A percentile compares a stretch with the other conserved stretches of the same genome.
Conservation (phyloP, 2,113 vertebrate species). For the Callionymus lyra region DNA sequence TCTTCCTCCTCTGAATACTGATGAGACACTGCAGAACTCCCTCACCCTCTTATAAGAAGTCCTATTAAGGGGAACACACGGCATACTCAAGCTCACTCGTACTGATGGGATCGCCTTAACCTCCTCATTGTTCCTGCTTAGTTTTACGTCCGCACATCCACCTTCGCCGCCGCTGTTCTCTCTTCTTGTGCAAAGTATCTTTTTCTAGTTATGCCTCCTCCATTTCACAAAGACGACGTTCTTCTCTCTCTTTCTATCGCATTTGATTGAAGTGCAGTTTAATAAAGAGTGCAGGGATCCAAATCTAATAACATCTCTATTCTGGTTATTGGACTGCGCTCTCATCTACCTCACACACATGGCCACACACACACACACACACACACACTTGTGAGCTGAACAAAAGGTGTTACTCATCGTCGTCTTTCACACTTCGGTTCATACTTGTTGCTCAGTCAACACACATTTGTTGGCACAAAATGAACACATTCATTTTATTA, state of each 20-base stretch:
- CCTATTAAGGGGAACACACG: conserved; percentile 25
- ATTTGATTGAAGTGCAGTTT: conserved; percentile 46
- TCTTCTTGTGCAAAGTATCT: conserved; percentile 3
- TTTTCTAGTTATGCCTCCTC: conserved; percentile 17
- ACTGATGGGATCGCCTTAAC: not conserved
- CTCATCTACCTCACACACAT: conserved; percentile 2
- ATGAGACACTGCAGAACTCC: conserved; percentile 54
- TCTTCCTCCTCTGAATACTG: conserved; percentile 37
- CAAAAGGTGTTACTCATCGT: no score
- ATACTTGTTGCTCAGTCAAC: no score
- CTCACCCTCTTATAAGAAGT: conserved; percentile 29
- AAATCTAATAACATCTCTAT: conserved; percentile 56
- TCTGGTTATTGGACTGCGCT: conserved; percentile 52
- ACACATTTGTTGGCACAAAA: no score
- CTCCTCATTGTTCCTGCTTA: not conserved
- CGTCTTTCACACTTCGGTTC: no score
- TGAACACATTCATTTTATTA: no score
- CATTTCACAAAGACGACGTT: conserved; percentile 40
- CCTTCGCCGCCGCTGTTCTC: not conserved
- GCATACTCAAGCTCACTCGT: conserved; percentile 19
- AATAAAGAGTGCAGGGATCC: conserved; percentile 52
- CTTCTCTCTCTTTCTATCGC: conserved; percentile 29
- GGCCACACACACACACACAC: conserved; percentile 8
- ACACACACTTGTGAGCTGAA: conserved; percentile 9
- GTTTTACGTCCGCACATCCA: not conserved